phyloP scores from a whole-genome alignment of 2,113 vertebrate species.

The Ctenodactylus gundi region DNA sequence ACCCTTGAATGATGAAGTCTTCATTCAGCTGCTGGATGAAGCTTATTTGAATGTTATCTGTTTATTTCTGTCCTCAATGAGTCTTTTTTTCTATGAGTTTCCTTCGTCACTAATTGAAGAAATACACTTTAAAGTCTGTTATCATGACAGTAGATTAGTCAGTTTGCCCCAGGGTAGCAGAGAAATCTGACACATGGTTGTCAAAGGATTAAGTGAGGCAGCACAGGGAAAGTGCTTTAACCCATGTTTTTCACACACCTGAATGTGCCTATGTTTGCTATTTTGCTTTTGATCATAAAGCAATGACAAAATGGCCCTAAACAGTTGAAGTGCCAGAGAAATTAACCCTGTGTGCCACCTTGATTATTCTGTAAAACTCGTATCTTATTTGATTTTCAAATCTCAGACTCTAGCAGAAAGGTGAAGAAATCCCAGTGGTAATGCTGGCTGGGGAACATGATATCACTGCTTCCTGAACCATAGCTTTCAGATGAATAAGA shows the following conservation, averaged over 20 bases:
- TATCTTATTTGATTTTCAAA: not conserved
- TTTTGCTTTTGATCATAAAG: not conserved
- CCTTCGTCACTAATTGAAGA: not conserved
- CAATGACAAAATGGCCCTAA: not conserved
- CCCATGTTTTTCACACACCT: not conserved
- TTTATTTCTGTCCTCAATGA: not conserved
- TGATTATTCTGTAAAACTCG: not conserved
- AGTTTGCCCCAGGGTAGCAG: not conserved
- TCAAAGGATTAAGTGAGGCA: not conserved
- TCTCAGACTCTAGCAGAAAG: not conserved
- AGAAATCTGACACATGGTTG: not conserved
- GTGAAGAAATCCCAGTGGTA: not conserved
- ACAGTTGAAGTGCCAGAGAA: not conserved
- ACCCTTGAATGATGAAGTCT: not conserved
- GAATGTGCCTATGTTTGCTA: not conserved
- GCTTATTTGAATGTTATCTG: not conserved
- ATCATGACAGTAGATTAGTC: not conserved
- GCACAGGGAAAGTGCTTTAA: not conserved
- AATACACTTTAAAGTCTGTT: not conserved
- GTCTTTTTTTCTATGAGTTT: not conserved
- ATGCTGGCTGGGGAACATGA: not conserved
- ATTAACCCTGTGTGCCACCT: not conserved
- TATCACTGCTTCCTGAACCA: not conserved
- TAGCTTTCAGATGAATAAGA: conserved; percentile 4
- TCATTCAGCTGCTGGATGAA: not conserved